Conservation (phyloP, 2,797 vertebrate genomes). For the Hafferia zeledoni region DNA sequence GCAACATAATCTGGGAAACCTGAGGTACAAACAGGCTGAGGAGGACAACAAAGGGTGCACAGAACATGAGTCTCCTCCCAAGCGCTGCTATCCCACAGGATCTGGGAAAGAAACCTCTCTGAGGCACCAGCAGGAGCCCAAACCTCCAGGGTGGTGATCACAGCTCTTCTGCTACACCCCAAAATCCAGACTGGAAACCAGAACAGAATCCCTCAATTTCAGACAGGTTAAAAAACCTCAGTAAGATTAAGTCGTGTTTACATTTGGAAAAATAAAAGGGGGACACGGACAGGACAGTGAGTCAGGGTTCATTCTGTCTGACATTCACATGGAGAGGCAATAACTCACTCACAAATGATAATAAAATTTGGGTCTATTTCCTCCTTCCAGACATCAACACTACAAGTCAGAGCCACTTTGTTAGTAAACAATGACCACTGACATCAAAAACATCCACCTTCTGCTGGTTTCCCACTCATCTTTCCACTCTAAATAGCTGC, state of each 20-base stretch:
- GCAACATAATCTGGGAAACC: not conserved
- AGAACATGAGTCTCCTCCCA: not conserved
- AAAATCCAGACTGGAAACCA: not conserved
- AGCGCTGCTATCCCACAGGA: not conserved
- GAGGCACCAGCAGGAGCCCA: not conserved
- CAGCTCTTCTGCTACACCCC: not conserved
- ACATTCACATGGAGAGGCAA: not conserved
- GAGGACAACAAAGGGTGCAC: not conserved
- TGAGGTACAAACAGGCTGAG: not conserved
- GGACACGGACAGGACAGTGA: not conserved
- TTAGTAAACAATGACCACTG: not conserved
- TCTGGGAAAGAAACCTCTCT: not conserved
- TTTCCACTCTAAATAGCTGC: not conserved
- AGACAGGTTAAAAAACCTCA: not conserved
- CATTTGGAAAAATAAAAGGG: not conserved
- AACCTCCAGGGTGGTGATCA: not conserved
- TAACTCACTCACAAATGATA: not conserved
- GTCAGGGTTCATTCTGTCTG: not conserved
- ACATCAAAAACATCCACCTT: not conserved
- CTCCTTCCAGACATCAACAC: not conserved
- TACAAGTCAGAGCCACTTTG: not conserved
- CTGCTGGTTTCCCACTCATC: not conserved
- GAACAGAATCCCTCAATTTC: not conserved
- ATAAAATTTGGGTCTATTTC: not conserved
- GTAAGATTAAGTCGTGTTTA: not conserved